These are phyloP conservation scores for Stegastes partitus DNA, from an alignment of 2,113 vertebrate species.

Conservation along the genomic window DNA sequence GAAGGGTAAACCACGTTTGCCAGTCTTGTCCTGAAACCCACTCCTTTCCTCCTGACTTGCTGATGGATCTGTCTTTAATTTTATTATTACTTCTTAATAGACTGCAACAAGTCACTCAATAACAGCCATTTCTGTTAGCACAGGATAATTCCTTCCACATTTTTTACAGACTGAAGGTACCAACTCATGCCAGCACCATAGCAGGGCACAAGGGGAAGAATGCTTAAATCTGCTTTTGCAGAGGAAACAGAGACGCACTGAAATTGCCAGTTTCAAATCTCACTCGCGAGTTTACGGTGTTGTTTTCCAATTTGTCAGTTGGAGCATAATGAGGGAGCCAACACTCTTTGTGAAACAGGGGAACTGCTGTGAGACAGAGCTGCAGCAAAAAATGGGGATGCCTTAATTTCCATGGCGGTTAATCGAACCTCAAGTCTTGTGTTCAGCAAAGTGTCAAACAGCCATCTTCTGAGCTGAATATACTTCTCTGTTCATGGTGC, in stretches of 20 bases:
- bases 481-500: slow-evolving; percentile 49
- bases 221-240: slow-evolving; percentile 52
- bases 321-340: slow-evolving; percentile 39
- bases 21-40: slow-evolving; percentile 40
- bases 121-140: slow-evolving; percentile 70
- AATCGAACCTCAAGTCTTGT: slow-evolving; percentile 39
- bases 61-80: slow-evolving; percentile 69
- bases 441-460: slow-evolving; percentile 44
- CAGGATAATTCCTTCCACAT: slow-evolving; percentile 73
- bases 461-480: slow-evolving; percentile 3
- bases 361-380: slow-evolving; percentile 36
- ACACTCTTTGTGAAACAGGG: slow-evolving; percentile 42
- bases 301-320: slow-evolving; percentile 73
- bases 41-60: slow-evolving; percentile 22
- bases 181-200: slow-evolving; percentile 59
- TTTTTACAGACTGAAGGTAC: slow-evolving; percentile 57
- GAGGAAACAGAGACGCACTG: slow-evolving; percentile 56
- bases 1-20: slow-evolving; percentile 52
- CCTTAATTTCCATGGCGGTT: slow-evolving; percentile 61
- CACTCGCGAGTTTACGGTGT: slow-evolving; percentile 52
- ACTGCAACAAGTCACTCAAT: slow-evolving; percentile 67
- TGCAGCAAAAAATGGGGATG: slow-evolving; percentile 41
- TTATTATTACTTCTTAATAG: slow-evolving; percentile 75
- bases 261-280: slow-evolving; percentile 68
- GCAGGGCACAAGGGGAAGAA: slow-evolving; percentile 37